Percentiles rank a stretch among this genome's conserved stretches.
phyloP scores from a whole-genome alignment of 2,113 vertebrate genomes.

The Tichodroma muraria region DNA sequence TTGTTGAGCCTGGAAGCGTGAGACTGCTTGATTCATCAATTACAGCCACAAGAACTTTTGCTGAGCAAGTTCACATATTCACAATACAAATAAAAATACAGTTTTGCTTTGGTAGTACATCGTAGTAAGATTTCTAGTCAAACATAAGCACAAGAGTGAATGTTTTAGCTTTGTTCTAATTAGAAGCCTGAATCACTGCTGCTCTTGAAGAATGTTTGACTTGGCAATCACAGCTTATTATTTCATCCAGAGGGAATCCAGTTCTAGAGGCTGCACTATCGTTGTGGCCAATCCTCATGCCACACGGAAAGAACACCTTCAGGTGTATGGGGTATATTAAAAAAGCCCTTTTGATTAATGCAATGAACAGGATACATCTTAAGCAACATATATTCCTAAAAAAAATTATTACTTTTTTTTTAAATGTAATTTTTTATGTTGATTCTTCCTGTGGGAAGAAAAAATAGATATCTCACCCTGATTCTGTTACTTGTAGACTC shows the following conservation, averaged over 20 bases:
- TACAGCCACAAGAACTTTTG: not conserved
- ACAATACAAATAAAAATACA: not conserved
- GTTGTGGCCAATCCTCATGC: not conserved
- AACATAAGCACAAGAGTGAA: not conserved
- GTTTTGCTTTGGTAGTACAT: not conserved
- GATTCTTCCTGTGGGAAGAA: not conserved
- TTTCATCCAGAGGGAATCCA: constrained; percentile 40
- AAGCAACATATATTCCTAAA: not conserved
- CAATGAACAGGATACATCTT: not conserved
- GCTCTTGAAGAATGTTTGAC: constrained; percentile 45
- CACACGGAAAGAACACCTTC: not conserved
- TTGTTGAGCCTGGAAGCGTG: not conserved
- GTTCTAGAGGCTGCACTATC: not conserved
- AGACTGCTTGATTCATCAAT: not conserved
- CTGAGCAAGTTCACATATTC: not conserved
- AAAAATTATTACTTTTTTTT: too few species aligned
- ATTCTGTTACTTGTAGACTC: not conserved
- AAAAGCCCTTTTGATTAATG: not conserved
- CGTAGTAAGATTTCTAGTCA: not conserved
- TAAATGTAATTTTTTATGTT: too few species aligned
- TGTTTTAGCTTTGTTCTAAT: constrained; percentile 36
- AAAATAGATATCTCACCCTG: not conserved
- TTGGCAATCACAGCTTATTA: constrained; percentile 37
- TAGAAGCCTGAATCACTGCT: constrained; percentile 26
- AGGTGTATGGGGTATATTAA: not conserved